These are phyloP conservation scores for Ceyx cyanopectus DNA, from an alignment of 2,113 vertebrate genomes.

Conservation along the genomic window DNA sequence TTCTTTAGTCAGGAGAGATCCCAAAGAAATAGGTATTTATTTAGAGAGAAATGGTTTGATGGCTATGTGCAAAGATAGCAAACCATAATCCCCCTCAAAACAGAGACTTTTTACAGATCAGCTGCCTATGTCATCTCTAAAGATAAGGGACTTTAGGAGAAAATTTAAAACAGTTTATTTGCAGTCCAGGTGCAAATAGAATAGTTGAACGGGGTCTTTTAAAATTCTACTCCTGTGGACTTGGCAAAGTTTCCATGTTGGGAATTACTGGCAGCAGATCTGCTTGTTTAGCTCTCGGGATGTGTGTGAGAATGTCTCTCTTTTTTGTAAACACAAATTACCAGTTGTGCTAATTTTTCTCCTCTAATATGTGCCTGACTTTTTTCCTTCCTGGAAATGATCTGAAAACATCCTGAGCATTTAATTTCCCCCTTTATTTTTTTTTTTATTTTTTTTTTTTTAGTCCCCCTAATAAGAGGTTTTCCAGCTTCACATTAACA, in stretches of 20 bases:
- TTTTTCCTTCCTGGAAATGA: constrained; percentile 36
- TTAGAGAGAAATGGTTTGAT: background rate
- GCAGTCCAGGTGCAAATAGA: background rate
- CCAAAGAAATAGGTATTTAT: background rate
- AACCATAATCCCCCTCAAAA: background rate
- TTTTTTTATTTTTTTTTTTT: background rate
- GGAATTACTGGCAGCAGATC: constrained; percentile 1
- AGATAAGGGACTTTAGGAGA: background rate
- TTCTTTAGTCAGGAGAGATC: background rate
- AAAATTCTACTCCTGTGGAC: background rate
- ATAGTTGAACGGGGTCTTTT: constrained; percentile 45
- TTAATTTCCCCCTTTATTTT: background rate
- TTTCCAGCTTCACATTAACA: background rate
- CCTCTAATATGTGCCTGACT: background rate
- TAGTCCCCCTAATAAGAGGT: background rate
- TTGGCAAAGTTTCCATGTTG: constrained; percentile 11
- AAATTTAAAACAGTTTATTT: constrained; percentile 6
- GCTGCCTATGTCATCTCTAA: background rate
- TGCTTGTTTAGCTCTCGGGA: background rate
- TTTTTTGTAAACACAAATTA: constrained; percentile 37
- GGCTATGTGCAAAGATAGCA: background rate
- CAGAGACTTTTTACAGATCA: background rate
- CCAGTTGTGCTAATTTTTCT: constrained; percentile 28
- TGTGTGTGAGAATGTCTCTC: background rate
- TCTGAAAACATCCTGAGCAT: background rate